Conservation (phyloP, 2,113 vertebrate genomes). For the zebrafish (Danio rerio) region DNA sequence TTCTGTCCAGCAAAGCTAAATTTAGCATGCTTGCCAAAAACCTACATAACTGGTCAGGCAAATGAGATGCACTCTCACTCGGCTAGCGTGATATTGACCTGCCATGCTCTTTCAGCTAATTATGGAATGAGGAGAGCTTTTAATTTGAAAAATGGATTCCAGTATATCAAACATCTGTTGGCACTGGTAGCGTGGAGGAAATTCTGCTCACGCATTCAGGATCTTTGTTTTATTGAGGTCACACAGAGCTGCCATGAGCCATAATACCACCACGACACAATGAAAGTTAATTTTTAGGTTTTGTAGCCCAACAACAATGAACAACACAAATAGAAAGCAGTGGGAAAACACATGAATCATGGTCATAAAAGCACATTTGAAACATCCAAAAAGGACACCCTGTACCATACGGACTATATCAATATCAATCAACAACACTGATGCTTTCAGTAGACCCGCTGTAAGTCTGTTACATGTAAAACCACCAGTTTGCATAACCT, state of each 20-base stretch:
- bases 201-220: constrained; percentile 14
- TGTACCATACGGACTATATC: neutral
- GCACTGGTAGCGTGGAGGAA: neutral
- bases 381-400: neutral
- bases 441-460: neutral
- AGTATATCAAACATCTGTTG: constrained; percentile 36
- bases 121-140: constrained; percentile 9
- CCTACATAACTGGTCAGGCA: neutral
- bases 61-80: constrained; percentile 9
- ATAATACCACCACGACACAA: neutral
- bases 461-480: neutral
- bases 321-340: neutral
- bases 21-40: neutral
- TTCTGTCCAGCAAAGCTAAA: neutral
- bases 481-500: constrained; percentile 15
- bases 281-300: neutral
- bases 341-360: neutral
- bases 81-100: constrained; percentile 18
- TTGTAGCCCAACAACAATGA: neutral
- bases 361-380: neutral
- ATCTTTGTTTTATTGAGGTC: constrained; percentile 33
- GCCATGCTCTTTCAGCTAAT: constrained; percentile 25
- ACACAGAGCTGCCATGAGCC: neutral
- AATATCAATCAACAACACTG: neutral
- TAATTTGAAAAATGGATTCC: constrained; percentile 36